phyloP scores from a whole-genome alignment of 2,888 invertebrate species.

The Mythimna ferrago region DNA sequence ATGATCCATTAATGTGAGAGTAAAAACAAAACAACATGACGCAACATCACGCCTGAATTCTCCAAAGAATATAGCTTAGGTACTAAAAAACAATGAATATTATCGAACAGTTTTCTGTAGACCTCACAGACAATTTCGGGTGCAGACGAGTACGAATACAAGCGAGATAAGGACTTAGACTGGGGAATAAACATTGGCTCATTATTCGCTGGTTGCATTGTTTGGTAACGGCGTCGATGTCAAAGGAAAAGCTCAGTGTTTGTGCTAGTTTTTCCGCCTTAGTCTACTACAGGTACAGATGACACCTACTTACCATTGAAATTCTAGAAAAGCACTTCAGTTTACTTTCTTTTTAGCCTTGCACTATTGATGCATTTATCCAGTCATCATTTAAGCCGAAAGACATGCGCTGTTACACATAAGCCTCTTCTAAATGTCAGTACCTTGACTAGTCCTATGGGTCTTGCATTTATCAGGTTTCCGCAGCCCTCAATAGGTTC shows the following conservation, averaged over 20 bases:
- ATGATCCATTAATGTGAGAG: neutral
- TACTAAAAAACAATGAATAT: no score
- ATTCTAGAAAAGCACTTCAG: neutral
- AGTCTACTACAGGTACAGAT: no score
- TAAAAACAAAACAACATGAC: neutral
- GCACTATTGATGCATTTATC: no score
- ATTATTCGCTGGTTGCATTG: slow-evolving; percentile 19
- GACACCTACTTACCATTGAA: neutral
- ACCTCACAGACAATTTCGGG: neutral
- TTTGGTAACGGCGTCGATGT: neutral
- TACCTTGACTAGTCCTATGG: no score
- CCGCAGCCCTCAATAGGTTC: no score
- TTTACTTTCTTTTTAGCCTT: no score
- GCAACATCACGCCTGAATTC: neutral
- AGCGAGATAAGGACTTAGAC: neutral
- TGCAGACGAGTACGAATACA: neutral
- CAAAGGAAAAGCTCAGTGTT: neutral
- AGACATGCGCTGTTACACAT: no score
- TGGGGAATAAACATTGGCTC: neutral
- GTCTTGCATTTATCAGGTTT: no score
- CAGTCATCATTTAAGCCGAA: no score
- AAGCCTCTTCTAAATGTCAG: no score
- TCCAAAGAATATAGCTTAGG: neutral
- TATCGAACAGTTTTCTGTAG: neutral
- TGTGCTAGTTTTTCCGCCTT: neutral